Percentiles rank a stretch among this genome's conserved stretches.
phyloP scores from a whole-genome alignment of 2,113 vertebrate species.

The Apistogramma diplotaenia region DNA sequence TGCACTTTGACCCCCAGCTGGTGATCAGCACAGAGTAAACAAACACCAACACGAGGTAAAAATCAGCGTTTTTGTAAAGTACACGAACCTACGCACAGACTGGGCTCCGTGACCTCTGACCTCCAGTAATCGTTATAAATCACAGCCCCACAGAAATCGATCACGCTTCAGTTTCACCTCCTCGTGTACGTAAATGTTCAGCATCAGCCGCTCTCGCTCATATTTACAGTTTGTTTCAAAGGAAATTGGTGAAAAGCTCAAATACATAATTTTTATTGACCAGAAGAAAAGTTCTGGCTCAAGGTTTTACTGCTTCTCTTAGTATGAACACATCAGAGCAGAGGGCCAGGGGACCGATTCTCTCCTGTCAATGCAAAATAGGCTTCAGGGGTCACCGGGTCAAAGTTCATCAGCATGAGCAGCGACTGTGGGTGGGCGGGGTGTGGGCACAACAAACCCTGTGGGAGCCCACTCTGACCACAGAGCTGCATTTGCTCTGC shows the following conservation, averaged over 20 bases:
- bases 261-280: too few species aligned
- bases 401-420: neutral
- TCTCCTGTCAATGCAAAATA: neutral
- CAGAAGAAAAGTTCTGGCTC: too few species aligned
- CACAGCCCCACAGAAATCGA: conserved; percentile 10
- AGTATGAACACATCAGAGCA: neutral
- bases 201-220: neutral
- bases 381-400: conserved; percentile 2
- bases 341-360: neutral
- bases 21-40: neutral
- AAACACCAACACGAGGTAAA: neutral
- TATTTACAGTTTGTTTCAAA: neutral
- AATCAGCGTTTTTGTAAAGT: conserved; percentile 16
- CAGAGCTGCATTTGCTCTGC: neutral
- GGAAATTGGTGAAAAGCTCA: neutral
- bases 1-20: conserved; percentile 11
- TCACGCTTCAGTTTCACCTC: neutral
- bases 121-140: conserved; percentile 20
- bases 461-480: neutral
- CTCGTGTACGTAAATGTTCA: neutral
- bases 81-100: conserved; percentile 18
- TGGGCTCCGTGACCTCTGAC: conserved; percentile 23
- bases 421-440: conserved; percentile 2
- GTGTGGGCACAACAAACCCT: neutral
- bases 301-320: neutral